Evolutionary conservation across 2,797 vertebrate genomes (phyloP).

Genomic region (Caiman crocodilus): DNA sequence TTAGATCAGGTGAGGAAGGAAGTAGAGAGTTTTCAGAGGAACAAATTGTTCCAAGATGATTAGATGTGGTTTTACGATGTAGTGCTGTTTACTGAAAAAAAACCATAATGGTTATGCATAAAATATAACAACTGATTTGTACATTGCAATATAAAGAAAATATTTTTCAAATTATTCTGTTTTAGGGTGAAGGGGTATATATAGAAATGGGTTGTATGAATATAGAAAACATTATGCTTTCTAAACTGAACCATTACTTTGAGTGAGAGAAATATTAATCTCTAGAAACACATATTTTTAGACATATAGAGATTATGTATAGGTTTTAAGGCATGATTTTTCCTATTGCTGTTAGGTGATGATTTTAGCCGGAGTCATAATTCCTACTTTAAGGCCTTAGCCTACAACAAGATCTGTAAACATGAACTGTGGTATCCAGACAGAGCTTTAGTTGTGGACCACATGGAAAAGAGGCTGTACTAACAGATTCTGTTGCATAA

Average conservation of each 20-base stretch:
- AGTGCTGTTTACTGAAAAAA: background rate
- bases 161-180: background rate
- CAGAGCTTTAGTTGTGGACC: background rate
- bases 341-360: background rate
- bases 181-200: background rate
- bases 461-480: background rate
- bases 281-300: too few species aligned
- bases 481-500: background rate
- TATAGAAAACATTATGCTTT: background rate
- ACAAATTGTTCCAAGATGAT: background rate
- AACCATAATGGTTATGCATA: too few species aligned
- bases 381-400: background rate
- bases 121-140: background rate
- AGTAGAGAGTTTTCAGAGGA: accelerated
- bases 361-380: background rate
- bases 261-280: too few species aligned
- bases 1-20: slow-evolving; percentile 89
- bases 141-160: background rate
- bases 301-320: too few species aligned
- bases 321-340: background rate
- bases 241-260: background rate
- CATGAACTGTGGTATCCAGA: background rate
- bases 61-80: background rate
- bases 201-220: background rate
- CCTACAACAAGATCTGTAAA: background rate